These are phyloP conservation scores for Bombus ignitus DNA, from an alignment of 1,140 invertebrate species.

Conservation along the genomic window DNA sequence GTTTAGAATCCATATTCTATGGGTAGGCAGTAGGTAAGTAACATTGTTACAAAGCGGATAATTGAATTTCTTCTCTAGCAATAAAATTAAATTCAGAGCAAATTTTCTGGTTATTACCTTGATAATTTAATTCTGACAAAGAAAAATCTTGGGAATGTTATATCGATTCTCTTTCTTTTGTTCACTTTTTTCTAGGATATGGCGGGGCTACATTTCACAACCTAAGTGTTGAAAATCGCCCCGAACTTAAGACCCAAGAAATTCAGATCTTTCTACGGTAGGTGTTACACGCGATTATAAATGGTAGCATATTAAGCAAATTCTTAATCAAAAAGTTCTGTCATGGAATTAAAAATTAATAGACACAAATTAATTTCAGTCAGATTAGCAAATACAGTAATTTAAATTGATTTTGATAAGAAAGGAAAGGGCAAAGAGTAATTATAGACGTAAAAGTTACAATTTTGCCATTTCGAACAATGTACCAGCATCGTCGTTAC, in stretches of 20 bases:
- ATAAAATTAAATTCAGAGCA: no score
- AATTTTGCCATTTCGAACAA: not conserved
- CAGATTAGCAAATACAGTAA: no score
- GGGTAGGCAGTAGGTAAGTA: not conserved
- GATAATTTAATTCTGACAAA: conserved; percentile 13
- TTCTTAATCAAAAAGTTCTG: no score
- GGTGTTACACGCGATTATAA: not conserved
- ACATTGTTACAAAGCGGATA: conserved; percentile 1
- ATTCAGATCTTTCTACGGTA: not conserved
- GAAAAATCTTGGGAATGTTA: not conserved
- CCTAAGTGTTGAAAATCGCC: not conserved
- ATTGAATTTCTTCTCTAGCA: no score
- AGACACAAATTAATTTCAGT: not conserved
- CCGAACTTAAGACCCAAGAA: not conserved
- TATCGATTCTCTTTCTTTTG: no score
- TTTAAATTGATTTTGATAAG: no score
- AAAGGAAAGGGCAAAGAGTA: no score
- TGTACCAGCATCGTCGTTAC: not conserved
- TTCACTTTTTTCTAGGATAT: not conserved
- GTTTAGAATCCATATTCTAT: not conserved
- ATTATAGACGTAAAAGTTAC: no score
- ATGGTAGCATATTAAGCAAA: not conserved
- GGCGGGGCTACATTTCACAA: not conserved
- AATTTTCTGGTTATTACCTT: not conserved
- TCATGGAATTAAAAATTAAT: not conserved